A percentile compares a stretch with the other conserved stretches of the same genome.
These are phyloP conservation scores for Drosophila monieri DNA, from an alignment of 2,888 invertebrate genomes.

Conservation along the genomic window DNA sequence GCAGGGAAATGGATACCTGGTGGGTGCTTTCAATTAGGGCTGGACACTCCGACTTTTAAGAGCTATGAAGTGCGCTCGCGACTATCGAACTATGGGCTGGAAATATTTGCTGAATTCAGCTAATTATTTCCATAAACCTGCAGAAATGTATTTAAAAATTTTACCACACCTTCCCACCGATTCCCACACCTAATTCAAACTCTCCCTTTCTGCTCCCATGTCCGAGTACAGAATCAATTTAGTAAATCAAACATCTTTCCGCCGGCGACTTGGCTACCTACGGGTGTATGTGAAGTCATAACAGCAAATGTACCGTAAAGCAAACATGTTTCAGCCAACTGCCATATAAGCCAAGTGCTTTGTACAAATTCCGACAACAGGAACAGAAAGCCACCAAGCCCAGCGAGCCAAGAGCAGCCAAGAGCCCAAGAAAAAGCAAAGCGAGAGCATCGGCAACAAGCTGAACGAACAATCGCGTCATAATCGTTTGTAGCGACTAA, in stretches of 20 bases:
- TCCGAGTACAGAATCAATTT: constrained; percentile 18
- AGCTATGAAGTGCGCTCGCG: constrained; percentile 44
- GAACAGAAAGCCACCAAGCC: constrained; percentile 16
- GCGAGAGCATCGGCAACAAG: constrained; percentile 1
- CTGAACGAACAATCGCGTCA: constrained; percentile 65
- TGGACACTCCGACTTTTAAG: constrained; percentile 32
- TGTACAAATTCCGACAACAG: constrained; percentile 60
- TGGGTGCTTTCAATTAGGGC: constrained; percentile 67
- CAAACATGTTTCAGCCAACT: constrained; percentile 66
- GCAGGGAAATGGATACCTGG: constrained; percentile 4
- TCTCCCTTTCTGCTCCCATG: constrained; percentile 24
- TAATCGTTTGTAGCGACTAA: constrained; percentile 79
- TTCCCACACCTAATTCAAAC: constrained; percentile 21
- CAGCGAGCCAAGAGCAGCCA: background rate
- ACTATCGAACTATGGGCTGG: constrained; percentile 20
- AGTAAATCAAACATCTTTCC: constrained; percentile 27
- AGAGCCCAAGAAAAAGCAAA: background rate
- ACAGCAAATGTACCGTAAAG: constrained; percentile 77
- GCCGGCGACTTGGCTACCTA: constrained; percentile 6
- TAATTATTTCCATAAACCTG: background rate
- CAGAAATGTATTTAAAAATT: constrained; percentile 1
- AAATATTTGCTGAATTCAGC: constrained; percentile 57
- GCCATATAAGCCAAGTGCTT: constrained; percentile 65
- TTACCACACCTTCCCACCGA: constrained; percentile 5
- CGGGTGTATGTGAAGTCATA: constrained; percentile 59